These are phyloP conservation scores for Brachymystax lenok DNA, from an alignment of 2,797 vertebrate species.

Conservation along the genomic window DNA sequence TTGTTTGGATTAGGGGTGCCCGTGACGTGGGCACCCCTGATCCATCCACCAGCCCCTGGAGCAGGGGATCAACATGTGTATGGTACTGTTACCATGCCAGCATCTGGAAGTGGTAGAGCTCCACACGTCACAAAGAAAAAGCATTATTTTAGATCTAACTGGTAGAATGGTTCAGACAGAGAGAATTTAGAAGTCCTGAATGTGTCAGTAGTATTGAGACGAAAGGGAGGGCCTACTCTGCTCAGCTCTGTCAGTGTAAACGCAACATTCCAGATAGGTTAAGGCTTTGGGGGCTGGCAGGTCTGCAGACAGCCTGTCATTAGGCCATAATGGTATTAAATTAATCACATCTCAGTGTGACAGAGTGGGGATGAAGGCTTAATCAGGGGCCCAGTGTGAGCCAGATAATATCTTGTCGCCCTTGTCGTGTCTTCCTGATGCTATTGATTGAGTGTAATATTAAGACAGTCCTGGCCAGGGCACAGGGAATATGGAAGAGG, in stretches of 20 bases:
- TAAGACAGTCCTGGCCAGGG: constrained; percentile 73
- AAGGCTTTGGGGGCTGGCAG: constrained; percentile 58
- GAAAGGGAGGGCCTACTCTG: constrained; percentile 48
- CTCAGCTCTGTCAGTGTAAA: constrained; percentile 33
- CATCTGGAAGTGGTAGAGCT: constrained; percentile 41
- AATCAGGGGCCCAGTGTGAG: constrained; percentile 82
- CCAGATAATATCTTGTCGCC: constrained; percentile 86
- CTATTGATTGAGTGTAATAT: constrained; percentile 81
- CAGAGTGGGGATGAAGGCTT: constrained; percentile 84
- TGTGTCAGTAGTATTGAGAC: constrained; percentile 37
- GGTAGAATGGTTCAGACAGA: constrained; percentile 27
- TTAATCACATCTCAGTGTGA: constrained; percentile 84
- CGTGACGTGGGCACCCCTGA: constrained; percentile 30
- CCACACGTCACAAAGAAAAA: constrained; percentile 30
- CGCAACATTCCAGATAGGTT: constrained; percentile 26
- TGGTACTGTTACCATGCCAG: constrained; percentile 57
- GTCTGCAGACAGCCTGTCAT: constrained; percentile 82
- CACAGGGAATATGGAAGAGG: constrained; percentile 56
- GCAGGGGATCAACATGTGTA: constrained; percentile 46
- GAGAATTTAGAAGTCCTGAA: not conserved
- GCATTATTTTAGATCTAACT: constrained; percentile 27
- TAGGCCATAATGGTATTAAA: constrained; percentile 86
- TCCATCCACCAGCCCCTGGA: constrained; percentile 36
- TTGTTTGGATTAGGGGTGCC: constrained; percentile 57
- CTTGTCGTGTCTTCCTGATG: constrained; percentile 80